These are phyloP conservation scores for Nephrotoma flavescens DNA, from an alignment of 2,888 invertebrate genomes.

Conservation along the genomic window DNA sequence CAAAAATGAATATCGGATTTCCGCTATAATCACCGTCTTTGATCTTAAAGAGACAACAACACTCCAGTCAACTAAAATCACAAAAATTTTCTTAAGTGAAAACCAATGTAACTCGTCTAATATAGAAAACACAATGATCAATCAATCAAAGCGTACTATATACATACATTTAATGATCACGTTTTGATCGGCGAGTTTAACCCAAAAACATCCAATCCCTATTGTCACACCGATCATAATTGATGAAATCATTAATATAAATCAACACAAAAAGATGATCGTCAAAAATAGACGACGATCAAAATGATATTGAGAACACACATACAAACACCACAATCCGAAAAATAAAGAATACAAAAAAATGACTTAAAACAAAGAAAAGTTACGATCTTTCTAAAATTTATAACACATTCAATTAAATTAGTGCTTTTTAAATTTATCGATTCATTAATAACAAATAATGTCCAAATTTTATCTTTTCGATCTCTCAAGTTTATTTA, in stretches of 20 bases:
- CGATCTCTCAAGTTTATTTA: background rate
- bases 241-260: background rate
- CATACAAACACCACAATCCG: background rate
- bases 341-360: background rate
- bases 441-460: constrained; percentile 6
- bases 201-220: background rate
- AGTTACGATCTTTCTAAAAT: constrained; percentile 1
- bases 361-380: background rate
- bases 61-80: background rate
- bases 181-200: background rate
- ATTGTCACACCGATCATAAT: background rate
- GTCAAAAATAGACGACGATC: background rate
- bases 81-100: background rate
- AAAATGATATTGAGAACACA: background rate
- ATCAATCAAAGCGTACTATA: background rate
- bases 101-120: background rate
- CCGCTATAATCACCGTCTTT: background rate
- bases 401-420: constrained; percentile 4
- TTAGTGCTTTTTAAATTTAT: constrained; percentile 6
- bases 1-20: background rate
- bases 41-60: background rate
- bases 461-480: constrained; percentile 5
- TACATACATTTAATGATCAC: background rate
- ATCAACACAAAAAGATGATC: background rate
- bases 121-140: background rate